Evolutionary conservation across 2,113 vertebrate species (phyloP).

Genomic region (Crotophaga sulcirostris): DNA sequence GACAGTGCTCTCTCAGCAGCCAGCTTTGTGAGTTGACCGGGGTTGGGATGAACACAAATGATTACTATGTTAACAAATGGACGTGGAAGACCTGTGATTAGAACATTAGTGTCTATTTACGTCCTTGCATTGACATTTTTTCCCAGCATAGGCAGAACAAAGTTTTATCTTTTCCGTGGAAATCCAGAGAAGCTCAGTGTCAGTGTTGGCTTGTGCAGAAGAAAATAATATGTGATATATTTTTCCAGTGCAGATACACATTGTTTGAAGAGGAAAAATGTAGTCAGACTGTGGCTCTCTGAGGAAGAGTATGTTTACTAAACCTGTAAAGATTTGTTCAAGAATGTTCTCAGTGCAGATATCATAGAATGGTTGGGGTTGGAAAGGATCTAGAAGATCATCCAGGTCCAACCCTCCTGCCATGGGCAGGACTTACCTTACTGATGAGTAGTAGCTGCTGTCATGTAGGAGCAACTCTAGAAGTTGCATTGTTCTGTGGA

Average conservation of each 20-base stretch:
- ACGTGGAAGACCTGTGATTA: not conserved
- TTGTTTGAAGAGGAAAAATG: not conserved
- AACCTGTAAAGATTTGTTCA: not conserved
- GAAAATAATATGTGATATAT: not conserved
- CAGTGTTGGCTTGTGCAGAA: not conserved
- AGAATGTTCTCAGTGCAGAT: not conserved
- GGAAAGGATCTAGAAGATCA: not conserved
- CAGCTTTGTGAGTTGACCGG: not conserved
- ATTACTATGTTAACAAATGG: not conserved
- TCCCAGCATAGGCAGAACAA: not conserved
- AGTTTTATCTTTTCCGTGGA: not conserved
- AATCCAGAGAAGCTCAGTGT: not conserved
- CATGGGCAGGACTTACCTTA: not conserved
- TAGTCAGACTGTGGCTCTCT: not conserved
- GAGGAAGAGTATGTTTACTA: not conserved
- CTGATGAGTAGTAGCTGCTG: not conserved
- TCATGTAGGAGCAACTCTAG: not conserved
- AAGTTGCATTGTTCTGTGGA: not conserved
- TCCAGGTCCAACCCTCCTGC: not conserved
- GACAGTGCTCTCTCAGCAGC: not conserved
- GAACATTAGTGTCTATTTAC: not conserved
- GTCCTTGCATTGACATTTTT: not conserved
- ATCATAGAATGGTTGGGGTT: not conserved
- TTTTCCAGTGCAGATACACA: not conserved
- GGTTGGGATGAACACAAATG: not conserved